Percentiles rank a stretch among this genome's conserved stretches.
These are phyloP conservation scores for Propithecus perrieri DNA, from an alignment of 2,797 vertebrate genomes.

Conservation along the genomic window DNA sequence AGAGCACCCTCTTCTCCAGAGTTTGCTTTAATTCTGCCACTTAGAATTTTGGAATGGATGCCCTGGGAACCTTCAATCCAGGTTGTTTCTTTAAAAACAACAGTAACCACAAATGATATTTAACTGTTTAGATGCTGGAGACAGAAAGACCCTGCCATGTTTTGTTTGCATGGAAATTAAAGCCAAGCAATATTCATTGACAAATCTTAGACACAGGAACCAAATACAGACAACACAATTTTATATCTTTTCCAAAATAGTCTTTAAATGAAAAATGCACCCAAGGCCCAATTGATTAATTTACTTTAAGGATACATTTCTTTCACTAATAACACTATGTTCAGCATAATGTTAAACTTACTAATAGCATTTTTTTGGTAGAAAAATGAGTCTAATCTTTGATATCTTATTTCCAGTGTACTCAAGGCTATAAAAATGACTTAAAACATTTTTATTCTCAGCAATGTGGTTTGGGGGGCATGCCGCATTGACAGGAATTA, in stretches of 20 bases:
- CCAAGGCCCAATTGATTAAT: neutral
- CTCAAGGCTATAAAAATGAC: neutral
- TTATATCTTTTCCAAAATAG: neutral
- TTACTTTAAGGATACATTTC: neutral
- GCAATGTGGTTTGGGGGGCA: neutral
- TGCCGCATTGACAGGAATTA: rapidly evolving
- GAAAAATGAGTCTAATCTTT: neutral
- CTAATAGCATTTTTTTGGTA: neutral
- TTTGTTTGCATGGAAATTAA: conserved; percentile 84
- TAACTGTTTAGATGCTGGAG: conserved; percentile 75
- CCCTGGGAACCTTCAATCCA: conserved; percentile 85
- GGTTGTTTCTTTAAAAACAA: conserved; percentile 73
- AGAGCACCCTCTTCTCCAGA: conserved; percentile 80
- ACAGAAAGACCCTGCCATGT: conserved; percentile 55
- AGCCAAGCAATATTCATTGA: neutral
- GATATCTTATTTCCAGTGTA: conserved; percentile 27
- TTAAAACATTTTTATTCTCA: neutral
- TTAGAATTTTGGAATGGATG: conserved; percentile 86
- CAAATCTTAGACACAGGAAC: neutral
- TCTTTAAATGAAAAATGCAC: neutral
- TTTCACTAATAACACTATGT: neutral
- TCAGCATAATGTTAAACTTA: conserved; percentile 18
- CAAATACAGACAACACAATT: neutral
- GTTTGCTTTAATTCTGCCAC: conserved; percentile 85
- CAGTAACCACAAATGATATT: conserved; percentile 71